Evolutionary conservation across 2,113 vertebrate genomes (phyloP).

Genomic region (Neodon shergylaensis): DNA sequence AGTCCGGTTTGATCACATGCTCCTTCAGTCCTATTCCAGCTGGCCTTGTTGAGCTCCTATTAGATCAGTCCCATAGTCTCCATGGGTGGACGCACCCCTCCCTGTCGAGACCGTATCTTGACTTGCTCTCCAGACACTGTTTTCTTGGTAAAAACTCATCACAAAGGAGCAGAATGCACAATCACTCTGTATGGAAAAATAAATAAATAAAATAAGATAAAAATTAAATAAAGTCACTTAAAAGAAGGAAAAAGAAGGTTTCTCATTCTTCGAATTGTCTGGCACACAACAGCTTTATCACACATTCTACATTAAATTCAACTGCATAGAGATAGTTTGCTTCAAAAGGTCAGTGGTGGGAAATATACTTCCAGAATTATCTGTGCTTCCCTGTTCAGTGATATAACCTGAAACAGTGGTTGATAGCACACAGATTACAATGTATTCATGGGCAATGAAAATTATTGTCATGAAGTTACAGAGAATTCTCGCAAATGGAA

Average conservation of each 20-base stretch:
- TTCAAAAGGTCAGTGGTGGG: neutral
- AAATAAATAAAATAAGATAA: too few relatives aligned
- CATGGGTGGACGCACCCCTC: too few relatives aligned
- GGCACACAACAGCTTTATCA: constrained; percentile 48
- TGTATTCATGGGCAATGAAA: neutral
- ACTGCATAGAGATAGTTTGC: constrained; percentile 26
- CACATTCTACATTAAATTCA: constrained; percentile 18
- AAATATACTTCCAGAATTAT: neutral
- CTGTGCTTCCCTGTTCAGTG: neutral
- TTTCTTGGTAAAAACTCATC: neutral
- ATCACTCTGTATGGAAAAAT: too few relatives aligned
- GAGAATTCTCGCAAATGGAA: neutral
- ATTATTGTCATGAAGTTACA: neutral
- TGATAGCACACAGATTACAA: neutral
- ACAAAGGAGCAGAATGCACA: rapidly evolving
- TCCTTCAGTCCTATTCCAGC: too few relatives aligned
- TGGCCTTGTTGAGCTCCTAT: too few relatives aligned
- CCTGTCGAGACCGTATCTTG: neutral
- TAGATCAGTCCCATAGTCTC: too few relatives aligned
- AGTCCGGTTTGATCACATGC: too few relatives aligned
- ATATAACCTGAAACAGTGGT: neutral
- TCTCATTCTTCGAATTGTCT: constrained; percentile 25
- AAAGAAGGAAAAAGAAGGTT: neutral
- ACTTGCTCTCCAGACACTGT: rapidly evolving
- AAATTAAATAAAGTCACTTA: too few relatives aligned